Evolutionary conservation across 2,888 invertebrate genomes (phyloP).

Genomic region (Chironomus riparius): DNA sequence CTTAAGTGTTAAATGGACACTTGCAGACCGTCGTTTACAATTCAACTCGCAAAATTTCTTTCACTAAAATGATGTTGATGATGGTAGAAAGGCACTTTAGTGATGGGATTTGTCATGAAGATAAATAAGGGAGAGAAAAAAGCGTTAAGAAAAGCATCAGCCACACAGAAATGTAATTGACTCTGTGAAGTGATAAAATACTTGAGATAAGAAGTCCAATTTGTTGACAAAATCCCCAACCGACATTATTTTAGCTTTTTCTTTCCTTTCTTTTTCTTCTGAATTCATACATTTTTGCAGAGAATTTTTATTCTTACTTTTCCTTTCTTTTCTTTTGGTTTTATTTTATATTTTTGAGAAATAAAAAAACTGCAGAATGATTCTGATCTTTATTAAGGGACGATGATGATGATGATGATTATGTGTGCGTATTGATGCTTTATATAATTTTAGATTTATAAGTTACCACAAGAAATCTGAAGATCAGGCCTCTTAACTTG

Average conservation of each 20-base stretch:
- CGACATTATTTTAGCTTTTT: not conserved
- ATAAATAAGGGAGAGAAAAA: not conserved
- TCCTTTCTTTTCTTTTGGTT: no score
- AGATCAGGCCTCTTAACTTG: not conserved
- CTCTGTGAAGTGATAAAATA: slow-evolving; percentile 17
- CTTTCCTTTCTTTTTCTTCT: not conserved
- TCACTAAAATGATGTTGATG: no score
- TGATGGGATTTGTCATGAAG: slow-evolving; percentile 15
- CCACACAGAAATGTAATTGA: slow-evolving; percentile 21
- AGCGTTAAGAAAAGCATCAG: not conserved
- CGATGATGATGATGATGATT: not conserved
- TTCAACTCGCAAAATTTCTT: no score
- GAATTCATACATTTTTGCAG: not conserved
- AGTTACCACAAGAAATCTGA: not conserved
- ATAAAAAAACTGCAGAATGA: not conserved
- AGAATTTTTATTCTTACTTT: no score
- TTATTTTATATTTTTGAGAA: not conserved
- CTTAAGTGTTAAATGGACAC: no score
- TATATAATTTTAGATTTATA: not conserved
- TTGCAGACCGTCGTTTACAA: no score
- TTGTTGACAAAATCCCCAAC: slow-evolving; percentile 20
- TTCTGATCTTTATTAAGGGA: not conserved
- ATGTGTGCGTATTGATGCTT: not conserved
- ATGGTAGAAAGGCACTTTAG: not conserved
- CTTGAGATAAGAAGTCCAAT: slow-evolving; percentile 24